Conservation (phyloP, 2,113 vertebrate genomes). For the Notiomystis cincta region DNA sequence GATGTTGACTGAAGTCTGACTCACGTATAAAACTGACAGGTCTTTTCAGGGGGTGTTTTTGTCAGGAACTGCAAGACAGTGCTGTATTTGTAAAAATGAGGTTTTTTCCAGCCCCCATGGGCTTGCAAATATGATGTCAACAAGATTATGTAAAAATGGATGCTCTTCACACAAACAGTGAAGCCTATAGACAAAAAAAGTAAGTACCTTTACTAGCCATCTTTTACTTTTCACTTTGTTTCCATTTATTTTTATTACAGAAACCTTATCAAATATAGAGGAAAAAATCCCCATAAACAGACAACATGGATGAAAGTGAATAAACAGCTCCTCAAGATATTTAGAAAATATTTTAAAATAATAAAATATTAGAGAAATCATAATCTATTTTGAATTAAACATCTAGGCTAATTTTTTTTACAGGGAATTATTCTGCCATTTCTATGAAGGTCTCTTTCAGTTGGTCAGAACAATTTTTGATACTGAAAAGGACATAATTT, state of each 20-base stretch:
- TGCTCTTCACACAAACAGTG: not conserved
- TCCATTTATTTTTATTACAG: not conserved
- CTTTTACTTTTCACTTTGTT: not conserved
- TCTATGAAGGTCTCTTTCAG: not conserved
- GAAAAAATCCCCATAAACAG: not conserved
- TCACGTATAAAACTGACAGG: not conserved
- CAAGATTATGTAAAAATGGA: not conserved
- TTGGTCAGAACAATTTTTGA: not conserved
- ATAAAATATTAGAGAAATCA: not conserved
- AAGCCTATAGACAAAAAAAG: not conserved
- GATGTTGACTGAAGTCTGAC: not conserved
- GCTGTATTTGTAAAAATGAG: not conserved
- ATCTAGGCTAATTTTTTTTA: not conserved
- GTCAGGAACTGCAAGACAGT: not conserved
- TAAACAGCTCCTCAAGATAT: not conserved
- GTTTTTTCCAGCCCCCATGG: accelerated
- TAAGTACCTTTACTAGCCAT: not conserved
- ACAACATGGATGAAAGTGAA: not conserved
- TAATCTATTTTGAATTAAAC: not conserved
- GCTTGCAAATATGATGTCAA: not conserved
- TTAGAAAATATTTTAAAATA: not conserved
- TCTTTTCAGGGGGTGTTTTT: not conserved
- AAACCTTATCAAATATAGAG: not conserved
- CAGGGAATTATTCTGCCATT: not conserved
- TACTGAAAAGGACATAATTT: not conserved